A percentile compares a stretch with the other conserved stretches of the same genome.
These are phyloP conservation scores for Drosophila setifemur DNA, from an alignment of 1,140 invertebrate genomes.

Conservation along the genomic window DNA sequence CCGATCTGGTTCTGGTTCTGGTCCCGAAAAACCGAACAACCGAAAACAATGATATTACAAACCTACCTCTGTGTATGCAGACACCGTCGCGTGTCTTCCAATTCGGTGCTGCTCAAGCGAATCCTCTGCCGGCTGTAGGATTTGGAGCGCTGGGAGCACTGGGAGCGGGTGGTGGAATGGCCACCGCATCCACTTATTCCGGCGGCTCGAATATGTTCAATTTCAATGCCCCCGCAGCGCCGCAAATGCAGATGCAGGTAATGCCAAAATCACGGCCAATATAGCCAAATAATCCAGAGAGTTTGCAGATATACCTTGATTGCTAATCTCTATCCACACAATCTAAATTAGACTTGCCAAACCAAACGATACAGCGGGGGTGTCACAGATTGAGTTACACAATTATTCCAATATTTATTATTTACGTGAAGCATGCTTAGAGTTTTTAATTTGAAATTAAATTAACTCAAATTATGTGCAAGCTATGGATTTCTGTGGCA, in stretches of 20 bases:
- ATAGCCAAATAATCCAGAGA: too few species aligned
- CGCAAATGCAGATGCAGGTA: conserved; percentile 59
- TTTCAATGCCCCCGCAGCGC: conserved; percentile 33
- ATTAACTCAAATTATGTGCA: too few species aligned
- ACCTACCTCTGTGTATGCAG: neutral
- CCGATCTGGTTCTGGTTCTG: too few species aligned
- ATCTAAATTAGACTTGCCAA: neutral
- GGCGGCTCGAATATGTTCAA: conserved; percentile 37
- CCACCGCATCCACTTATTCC: neutral
- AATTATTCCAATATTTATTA: too few species aligned
- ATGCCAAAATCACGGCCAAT: conserved; percentile 29
- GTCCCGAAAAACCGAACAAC: conserved; percentile 4
- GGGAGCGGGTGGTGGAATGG: neutral
- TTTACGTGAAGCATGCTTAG: too few species aligned
- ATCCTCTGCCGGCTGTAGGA: neutral
- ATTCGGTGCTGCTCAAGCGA: conserved; percentile 33
- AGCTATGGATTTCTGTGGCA: too few species aligned
- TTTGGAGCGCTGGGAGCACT: neutral
- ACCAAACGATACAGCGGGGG: too few species aligned
- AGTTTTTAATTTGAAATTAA: too few species aligned
- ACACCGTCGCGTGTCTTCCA: conserved; percentile 45
- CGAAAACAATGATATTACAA: neutral
- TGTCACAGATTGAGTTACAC: too few species aligned
- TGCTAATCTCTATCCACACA: neutral
- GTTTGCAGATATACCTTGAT: conserved; percentile 16